Percentiles rank a stretch among this genome's conserved stretches.
These are phyloP conservation scores for Tipula unca DNA, from an alignment of 2,888 invertebrate species.

Conservation along the genomic window DNA sequence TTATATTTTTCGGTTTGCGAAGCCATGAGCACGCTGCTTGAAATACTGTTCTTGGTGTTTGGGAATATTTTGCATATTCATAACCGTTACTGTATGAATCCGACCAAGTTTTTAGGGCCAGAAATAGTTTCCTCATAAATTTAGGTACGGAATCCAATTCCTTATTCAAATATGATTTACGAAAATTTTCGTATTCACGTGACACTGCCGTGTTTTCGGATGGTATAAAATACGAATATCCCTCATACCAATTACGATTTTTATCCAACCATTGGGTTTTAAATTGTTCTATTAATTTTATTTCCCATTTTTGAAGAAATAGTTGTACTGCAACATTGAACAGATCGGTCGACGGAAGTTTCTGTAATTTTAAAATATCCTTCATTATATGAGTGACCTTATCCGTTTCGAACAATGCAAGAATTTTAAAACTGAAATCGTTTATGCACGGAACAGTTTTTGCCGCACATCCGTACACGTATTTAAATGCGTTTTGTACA, in stretches of 20 bases:
- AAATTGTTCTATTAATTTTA: background rate
- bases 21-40: background rate
- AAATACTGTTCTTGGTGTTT: too few species aligned
- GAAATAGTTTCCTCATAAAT: too few species aligned
- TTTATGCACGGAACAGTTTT: background rate
- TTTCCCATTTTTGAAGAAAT: background rate
- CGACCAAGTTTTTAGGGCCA: background rate
- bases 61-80: background rate
- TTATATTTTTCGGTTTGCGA: background rate
- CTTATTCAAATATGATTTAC: background rate
- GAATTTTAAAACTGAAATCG: background rate
- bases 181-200: background rate
- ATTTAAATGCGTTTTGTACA: background rate
- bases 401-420: background rate
- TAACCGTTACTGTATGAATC: background rate
- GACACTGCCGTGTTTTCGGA: background rate
- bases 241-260: background rate
- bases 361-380: background rate
- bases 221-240: background rate
- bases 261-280: background rate
- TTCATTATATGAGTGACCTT: background rate
- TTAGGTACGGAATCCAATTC: background rate
- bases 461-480: background rate
- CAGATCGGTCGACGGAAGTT: background rate
- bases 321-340: background rate